A percentile compares a stretch with the other conserved stretches of the same genome.
Evolutionary conservation across 2,797 vertebrate genomes (phyloP).

Genomic region (Phalanger gymnotis): DNA sequence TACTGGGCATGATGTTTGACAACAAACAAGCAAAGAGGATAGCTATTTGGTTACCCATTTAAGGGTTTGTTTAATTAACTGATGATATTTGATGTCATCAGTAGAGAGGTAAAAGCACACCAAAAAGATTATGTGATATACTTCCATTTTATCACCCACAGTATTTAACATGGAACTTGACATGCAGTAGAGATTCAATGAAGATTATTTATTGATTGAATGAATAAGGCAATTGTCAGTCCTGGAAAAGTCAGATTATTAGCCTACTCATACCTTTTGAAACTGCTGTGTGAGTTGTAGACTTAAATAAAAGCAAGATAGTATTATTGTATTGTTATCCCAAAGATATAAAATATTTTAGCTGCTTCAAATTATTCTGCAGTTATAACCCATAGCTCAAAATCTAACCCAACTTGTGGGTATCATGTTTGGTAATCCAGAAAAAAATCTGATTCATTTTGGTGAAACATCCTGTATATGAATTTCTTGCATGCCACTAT

Average conservation of each 20-base stretch:
- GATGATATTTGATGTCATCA: not conserved
- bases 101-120: not conserved
- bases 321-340: not conserved
- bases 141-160: not conserved
- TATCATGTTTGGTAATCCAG: not conserved
- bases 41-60: not conserved
- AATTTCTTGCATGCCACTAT: not conserved
- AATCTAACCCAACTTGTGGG: not conserved
- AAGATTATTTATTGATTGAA: not conserved
- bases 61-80: not conserved
- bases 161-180: not conserved
- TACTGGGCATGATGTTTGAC: not conserved
- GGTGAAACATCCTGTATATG: not conserved
- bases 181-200: not conserved
- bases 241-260: not conserved
- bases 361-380: not conserved
- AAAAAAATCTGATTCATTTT: not conserved
- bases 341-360: not conserved
- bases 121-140: not conserved
- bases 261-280: not conserved
- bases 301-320: not conserved
- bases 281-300: not conserved
- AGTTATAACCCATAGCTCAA: not conserved
- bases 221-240: not conserved
- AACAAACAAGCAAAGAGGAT: not conserved